These are phyloP conservation scores for Lutjanus erythropterus DNA, from an alignment of 2,113 vertebrate species.

Conservation along the genomic window DNA sequence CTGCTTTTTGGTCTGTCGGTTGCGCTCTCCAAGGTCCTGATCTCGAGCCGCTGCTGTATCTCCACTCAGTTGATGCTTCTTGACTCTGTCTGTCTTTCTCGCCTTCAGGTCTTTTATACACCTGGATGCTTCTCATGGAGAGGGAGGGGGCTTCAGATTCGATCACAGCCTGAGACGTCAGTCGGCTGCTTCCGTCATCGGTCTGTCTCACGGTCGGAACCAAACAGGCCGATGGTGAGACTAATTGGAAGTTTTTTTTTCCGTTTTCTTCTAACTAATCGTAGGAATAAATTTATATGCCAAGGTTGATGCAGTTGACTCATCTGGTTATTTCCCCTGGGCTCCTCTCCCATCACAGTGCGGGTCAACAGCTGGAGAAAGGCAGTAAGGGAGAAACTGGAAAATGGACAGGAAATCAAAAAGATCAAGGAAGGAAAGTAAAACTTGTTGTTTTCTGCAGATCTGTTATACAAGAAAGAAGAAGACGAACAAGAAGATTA, in stretches of 20 bases:
- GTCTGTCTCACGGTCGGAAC: constrained; percentile 74
- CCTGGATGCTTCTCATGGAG: constrained; percentile 75
- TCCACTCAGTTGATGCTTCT: constrained; percentile 65
- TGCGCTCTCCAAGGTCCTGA: constrained; percentile 85
- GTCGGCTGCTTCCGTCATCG: constrained; percentile 87
- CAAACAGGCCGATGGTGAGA: constrained; percentile 60
- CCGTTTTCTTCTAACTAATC: constrained; percentile 53
- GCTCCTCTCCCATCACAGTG: neutral
- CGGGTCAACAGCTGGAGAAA: neutral
- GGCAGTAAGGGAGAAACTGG: neutral
- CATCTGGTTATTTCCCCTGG: constrained; percentile 54
- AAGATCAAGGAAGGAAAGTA: neutral
- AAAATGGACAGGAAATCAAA: constrained; percentile 1
- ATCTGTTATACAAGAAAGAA: neutral
- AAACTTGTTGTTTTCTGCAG: no score
- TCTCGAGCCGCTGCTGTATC: constrained; percentile 67
- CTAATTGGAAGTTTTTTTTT: constrained; percentile 50
- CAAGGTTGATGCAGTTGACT: constrained; percentile 62
- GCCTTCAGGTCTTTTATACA: constrained; percentile 88
- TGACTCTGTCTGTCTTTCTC: constrained; percentile 69
- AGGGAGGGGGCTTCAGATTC: constrained; percentile 72
- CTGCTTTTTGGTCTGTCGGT: constrained; percentile 24
- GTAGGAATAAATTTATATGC: constrained; percentile 55
- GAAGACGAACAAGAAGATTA: neutral
- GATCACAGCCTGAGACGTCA: constrained; percentile 90